Evolutionary conservation across 2,888 invertebrate species (phyloP), one percentile per base, ranked within the genome.

Genomic region (Drosophila ezoana): DNA sequence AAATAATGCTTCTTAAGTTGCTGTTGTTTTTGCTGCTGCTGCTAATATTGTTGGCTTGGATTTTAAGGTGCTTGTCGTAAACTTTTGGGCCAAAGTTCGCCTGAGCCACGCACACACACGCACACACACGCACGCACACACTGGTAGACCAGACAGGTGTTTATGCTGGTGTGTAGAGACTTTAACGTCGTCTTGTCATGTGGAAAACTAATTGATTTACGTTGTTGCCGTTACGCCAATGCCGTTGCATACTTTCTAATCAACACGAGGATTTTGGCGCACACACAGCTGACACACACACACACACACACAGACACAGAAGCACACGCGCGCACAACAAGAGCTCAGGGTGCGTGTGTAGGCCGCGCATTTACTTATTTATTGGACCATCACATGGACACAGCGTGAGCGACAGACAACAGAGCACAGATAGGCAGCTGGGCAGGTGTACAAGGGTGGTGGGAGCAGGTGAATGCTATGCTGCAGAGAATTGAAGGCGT

Each of bases 121-220:
- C 23, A 35, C 11, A 43, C 20, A 16, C n/a, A 52, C 44, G 38
- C 38, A 52, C 44, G 38, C 38, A 53, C 48, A 41, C 28, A 40
- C 23, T 13, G 13, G 3, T 9, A 23, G 38, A 43, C 16, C 47
- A 44, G 40, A 47, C 59, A 76, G 72, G 65, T 74, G 62, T 57
- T 67, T 58, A 67, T 66, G 62, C 73, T 54, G 68, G 78, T 74
- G 74, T 70, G 58, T 38, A 35, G 41, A 72, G 66, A 57, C 72
- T 72, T 77, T 57, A 54, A 40, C 74, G 60, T 58, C 63, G 53
- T 56, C 75, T 78, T 76, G 75, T 78, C 75, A 68, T 74, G 74
- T 78, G 70, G 79, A 65, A 76, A 79, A 79, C 79, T 76, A 76
- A 76, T 76, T 76, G 76, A 79, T 76, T 79, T 79, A 76, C 75